phyloP scores from a whole-genome alignment of 2,113 vertebrate species.

The Gasterosteus aculeatus region DNA sequence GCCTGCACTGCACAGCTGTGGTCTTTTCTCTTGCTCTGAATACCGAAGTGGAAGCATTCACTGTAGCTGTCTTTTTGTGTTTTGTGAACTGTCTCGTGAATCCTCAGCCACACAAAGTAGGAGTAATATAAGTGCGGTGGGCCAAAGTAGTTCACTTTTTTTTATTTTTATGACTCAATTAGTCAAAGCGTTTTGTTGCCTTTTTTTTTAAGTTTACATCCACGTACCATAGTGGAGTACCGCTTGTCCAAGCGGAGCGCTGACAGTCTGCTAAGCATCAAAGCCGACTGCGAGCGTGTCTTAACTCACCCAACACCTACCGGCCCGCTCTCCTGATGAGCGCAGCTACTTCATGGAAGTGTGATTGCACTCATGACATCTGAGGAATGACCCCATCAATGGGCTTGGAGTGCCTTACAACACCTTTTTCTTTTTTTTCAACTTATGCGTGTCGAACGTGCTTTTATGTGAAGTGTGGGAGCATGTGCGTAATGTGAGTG shows the following conservation, averaged over 20 bases:
- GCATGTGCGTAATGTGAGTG: conserved; percentile 22
- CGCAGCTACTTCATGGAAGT: conserved; percentile 33
- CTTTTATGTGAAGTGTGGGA: conserved; percentile 34
- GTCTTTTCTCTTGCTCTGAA: conserved; percentile 28
- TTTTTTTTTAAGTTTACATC: conserved; percentile 41
- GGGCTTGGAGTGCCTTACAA: conserved; percentile 19
- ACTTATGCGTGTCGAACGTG: conserved; percentile 18
- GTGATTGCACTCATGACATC: conserved; percentile 42
- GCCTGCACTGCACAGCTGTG: conserved; percentile 55
- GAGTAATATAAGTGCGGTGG: neutral
- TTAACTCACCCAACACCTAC: conserved; percentile 33
- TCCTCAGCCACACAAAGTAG: neutral
- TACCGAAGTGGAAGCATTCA: conserved; percentile 12
- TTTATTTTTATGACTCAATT: neutral
- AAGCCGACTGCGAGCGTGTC: conserved; percentile 52
- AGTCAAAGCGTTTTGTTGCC: conserved; percentile 7
- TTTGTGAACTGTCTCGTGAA: conserved; percentile 12
- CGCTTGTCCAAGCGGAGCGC: conserved; percentile 22
- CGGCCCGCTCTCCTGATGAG: conserved; percentile 47
- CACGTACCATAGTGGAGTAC: conserved; percentile 12
- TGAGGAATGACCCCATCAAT: conserved; percentile 31
- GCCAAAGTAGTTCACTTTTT: neutral
- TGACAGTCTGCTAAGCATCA: conserved; percentile 47
- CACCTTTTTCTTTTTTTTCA: neutral
- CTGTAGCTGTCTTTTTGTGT: conserved; percentile 11